phyloP scores from a whole-genome alignment of 23 tunicate genomes.

The Diplosoma virens region DNA sequence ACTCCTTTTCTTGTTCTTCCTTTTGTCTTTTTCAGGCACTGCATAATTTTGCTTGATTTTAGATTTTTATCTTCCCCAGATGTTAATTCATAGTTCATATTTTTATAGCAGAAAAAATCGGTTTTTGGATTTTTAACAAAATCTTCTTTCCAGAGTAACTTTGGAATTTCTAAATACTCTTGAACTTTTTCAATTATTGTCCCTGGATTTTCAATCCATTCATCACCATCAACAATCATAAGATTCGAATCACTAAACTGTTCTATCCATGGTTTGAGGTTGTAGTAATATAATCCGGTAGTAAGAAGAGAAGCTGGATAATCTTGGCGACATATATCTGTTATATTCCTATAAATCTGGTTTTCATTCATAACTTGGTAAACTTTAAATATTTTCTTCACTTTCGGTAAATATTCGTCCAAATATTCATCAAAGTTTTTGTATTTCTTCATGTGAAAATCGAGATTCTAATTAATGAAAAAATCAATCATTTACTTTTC shows the following conservation, averaged over 20 bases:
- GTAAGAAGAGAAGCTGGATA: not conserved
- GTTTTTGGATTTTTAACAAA: conserved; percentile 40
- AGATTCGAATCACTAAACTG: conserved; percentile 14
- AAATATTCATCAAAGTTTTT: conserved; percentile 34
- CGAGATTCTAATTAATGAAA: too few relatives aligned
- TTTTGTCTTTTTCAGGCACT: not conserved
- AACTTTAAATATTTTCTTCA: not conserved
- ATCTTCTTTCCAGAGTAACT: conserved; percentile 33
- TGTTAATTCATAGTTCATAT: not conserved
- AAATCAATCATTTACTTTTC: too few relatives aligned
- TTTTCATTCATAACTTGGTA: not conserved
- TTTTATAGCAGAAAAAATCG: conserved; percentile 38
- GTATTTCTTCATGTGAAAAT: too few relatives aligned
- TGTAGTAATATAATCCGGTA: conserved; percentile 10
- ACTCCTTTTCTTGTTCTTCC: conserved; percentile 17
- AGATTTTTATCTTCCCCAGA: not conserved
- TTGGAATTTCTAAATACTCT: conserved; percentile 42
- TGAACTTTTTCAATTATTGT: conserved; percentile 33
- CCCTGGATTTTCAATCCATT: conserved; percentile 28
- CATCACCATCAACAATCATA: conserved; percentile 37
- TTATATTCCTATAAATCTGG: not conserved
- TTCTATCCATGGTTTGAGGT: conserved; percentile 23
- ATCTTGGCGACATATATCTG: not conserved
- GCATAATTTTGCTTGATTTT: not conserved
- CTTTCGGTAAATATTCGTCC: conserved; percentile 21